A percentile compares a stretch with the other conserved stretches of the same genome.
These are phyloP conservation scores for Polymixis lichenea DNA, from an alignment of 2,888 invertebrate species.

Conservation along the genomic window DNA sequence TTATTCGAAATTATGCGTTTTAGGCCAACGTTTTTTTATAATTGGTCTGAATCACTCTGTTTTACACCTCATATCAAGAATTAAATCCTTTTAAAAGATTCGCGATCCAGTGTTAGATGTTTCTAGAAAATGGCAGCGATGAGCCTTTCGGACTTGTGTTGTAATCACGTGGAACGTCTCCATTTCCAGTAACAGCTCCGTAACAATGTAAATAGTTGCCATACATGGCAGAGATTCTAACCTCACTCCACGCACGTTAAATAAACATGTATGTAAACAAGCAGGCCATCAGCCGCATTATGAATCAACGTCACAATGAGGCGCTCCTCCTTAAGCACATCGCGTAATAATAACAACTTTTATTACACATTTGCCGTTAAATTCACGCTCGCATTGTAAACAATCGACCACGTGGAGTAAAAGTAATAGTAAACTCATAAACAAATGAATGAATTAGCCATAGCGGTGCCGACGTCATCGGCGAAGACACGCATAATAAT, in stretches of 20 bases:
- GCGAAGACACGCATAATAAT: constrained; percentile 89
- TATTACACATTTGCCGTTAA: constrained; percentile 84
- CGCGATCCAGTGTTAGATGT: neutral
- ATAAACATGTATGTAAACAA: constrained; percentile 67
- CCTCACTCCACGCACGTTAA: constrained; percentile 53
- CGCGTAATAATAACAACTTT: constrained; percentile 78
- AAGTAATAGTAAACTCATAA: constrained; percentile 87
- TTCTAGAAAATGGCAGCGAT: neutral
- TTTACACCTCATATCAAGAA: neutral
- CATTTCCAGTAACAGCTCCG: constrained; percentile 32
- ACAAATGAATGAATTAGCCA: constrained; percentile 88
- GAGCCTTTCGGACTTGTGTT: constrained; percentile 9
- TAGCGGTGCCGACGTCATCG: constrained; percentile 83
- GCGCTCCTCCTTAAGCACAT: constrained; percentile 66
- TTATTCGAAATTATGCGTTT: neutral
- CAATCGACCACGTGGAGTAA: constrained; percentile 87
- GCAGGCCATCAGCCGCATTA: constrained; percentile 63
- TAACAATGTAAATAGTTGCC: constrained; percentile 57
- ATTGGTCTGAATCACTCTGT: neutral
- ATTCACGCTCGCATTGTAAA: constrained; percentile 81
- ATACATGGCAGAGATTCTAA: constrained; percentile 50
- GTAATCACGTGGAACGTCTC: constrained; percentile 31
- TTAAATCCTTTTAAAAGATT: neutral
- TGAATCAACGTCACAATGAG: constrained; percentile 69
- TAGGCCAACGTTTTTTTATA: neutral